Evolutionary conservation across 2,113 vertebrate species (phyloP), one percentile per base, ranked within the genome.

Genomic region (Hystrix brachyura): DNA sequence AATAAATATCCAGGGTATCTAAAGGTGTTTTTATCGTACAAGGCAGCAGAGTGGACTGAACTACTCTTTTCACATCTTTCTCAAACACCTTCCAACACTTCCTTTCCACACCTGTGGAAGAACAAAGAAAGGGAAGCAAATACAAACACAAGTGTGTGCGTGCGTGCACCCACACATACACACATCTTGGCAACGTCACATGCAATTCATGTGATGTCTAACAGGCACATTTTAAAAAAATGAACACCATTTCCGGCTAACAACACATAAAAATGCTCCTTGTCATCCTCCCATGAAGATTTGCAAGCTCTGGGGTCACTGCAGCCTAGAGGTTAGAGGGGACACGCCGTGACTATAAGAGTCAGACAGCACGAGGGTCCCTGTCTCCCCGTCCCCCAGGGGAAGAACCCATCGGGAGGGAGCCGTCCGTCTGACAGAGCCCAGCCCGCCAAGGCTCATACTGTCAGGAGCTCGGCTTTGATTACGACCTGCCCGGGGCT

Each of bases 371-470:
- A 4, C 0, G 10, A 69, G 12, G 34, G 38, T 46, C 53, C 69
- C 65, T 10, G 2, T 25, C 29, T 19, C 29, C 38, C 69, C 7
- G 0, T 7, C 0, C 0, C 46, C 51, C 13, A 59, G 46, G 65
- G 19, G 85, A 38, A 48, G 71, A 11, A 1, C 51, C 27, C 74
- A 0, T 18, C 1, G 0, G 29, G 0, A 3, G 13, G 65, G 59
- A 57, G 18, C 57, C 4, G 59, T n/a, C 88, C 1, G 21, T 51
- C 0, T 19, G 59, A 51, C 0, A 11, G 43, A 46, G 72, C 64
- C 6, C 6, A 0, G 65, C 21, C 71, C 23, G 0, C 8, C 0
- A 0, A 0, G 14, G n/a, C 32, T 23, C 3, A 15, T 3, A 3
- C 17, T 6, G 76, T 11, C 18, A 3, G 55, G 85, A 7, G 11